phyloP scores from a whole-genome alignment of 1,140 invertebrate species.

The Phocides pigmalion region DNA sequence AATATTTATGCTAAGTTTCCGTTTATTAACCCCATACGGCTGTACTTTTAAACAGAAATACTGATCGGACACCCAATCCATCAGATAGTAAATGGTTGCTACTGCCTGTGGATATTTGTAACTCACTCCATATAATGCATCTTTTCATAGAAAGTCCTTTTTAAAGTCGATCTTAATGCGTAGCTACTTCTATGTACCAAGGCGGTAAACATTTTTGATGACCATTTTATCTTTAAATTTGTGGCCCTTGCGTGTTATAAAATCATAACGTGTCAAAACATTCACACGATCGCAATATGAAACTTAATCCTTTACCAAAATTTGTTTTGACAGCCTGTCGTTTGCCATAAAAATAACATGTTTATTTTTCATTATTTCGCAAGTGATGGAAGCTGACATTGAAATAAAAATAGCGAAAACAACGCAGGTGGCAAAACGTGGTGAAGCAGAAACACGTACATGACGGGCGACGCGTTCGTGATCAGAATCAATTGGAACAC shows the following conservation, averaged over 20 bases:
- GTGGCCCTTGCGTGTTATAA: conserved; percentile 7
- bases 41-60: too few species aligned
- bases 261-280: conserved; percentile 23
- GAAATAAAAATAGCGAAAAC: conserved; percentile 19
- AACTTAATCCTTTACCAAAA: conserved; percentile 24
- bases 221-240: not conserved
- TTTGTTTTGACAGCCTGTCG: conserved; percentile 20
- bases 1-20: too few species aligned
- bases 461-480: conserved; percentile 31
- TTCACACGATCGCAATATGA: conserved; percentile 15
- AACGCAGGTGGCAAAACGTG: conserved; percentile 23
- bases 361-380: conserved; percentile 18
- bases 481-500: conserved; percentile 28
- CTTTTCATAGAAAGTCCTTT: too few species aligned
- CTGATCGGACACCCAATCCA: too few species aligned
- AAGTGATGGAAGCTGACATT: conserved; percentile 24
- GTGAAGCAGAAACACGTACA: conserved; percentile 33
- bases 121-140: too few species aligned
- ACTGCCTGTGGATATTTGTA: too few species aligned
- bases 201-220: too few species aligned
- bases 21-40: too few species aligned
- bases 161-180: too few species aligned
- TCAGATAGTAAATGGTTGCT: too few species aligned
- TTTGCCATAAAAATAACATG: not conserved
- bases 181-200: too few species aligned